phyloP scores from a whole-genome alignment of 2,797 vertebrate genomes.

The Loris lydekkerianus region DNA sequence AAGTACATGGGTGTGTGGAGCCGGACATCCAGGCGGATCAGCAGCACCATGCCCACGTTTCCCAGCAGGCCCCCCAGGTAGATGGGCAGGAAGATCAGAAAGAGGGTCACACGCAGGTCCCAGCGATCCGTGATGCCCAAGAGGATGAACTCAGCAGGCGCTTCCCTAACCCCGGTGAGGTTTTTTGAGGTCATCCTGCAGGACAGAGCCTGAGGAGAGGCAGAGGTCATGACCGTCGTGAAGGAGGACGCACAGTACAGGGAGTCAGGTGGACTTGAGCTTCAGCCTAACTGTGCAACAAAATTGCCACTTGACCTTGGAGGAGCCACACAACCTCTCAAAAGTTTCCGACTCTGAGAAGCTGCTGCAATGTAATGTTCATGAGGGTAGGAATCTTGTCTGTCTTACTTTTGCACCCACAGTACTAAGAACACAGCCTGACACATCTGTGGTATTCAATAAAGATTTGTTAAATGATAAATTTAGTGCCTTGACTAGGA shows the following conservation, averaged over 20 bases:
- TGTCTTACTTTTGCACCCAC: not conserved
- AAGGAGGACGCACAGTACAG: not conserved
- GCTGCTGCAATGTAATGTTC: not conserved
- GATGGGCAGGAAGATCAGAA: slow-evolving; percentile 74
- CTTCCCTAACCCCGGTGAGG: slow-evolving; percentile 20
- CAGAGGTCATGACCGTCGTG: not conserved
- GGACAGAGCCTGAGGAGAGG: not conserved
- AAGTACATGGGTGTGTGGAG: slow-evolving; percentile 85
- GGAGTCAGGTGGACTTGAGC: not conserved
- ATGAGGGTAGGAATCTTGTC: not conserved
- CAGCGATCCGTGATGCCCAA: slow-evolving; percentile 79
- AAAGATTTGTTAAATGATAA: slow-evolving; percentile 20
- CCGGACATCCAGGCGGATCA: slow-evolving; percentile 19
- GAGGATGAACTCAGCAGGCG: slow-evolving; percentile 80
- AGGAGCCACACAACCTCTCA: not conserved
- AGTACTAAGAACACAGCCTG: not conserved
- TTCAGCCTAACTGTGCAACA: not conserved
- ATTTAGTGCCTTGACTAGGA: not conserved
- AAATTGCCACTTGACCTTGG: not conserved
- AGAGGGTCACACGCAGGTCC: slow-evolving; percentile 74
- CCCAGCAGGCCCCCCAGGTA: slow-evolving; percentile 82
- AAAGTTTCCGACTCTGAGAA: not conserved
- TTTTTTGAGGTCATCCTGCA: slow-evolving; percentile 70
- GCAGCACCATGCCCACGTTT: slow-evolving; percentile 77
- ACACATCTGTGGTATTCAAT: not conserved